Base-by-base conservation (phyloP, 2,888 invertebrate genomes). In the Dolomedes plantarius region DNA sequence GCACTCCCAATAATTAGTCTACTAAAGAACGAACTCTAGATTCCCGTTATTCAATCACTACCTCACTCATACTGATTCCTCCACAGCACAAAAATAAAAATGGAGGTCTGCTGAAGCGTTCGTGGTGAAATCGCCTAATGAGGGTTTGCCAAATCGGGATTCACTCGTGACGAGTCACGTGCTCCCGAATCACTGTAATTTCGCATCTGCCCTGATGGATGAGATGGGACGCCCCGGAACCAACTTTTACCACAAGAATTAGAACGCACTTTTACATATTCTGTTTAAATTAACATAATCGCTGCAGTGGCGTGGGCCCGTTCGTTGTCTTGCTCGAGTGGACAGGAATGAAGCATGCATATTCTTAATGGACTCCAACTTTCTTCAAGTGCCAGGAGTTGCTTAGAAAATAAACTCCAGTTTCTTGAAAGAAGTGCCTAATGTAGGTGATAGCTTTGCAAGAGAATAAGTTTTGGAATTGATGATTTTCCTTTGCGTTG, bases 201-300 rank as follows among this genome's bases (percentile, higher is more conserved):
- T 56, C 5, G 23, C 3, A 56, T 19, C 56, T 56, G 23, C 3
- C 23, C 56, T 56, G 56, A 56, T 56, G 56, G 56, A 56, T 56
- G 56, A 56, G 56, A 19, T 56, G 23, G 56, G 19, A 19, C 56
- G 56, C 56, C 3, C n/a, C 56, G 23, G 56, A 56, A 23, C 19
- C 56, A 23, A 56, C 56, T 56, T 56, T 56, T 56, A 23, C 56
- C 11, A 19, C 56, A 56, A 56, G 56, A 56, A 56, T 56, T 56
- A 56, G 56, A 56, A 23, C 23, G 5, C 56, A 56, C 56, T 56
- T 56, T 56, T 56, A 56, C 56, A 56, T 56, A 56, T 56, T 56
- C 56, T 23, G 46, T 56, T 56, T 56, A 77, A 77, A 85, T 85
- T 85, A 85, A 78, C 83, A 85, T 85, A 85, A 85, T 85, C 77